Conservation (phyloP, 2,113 vertebrate genomes). For the Elephantulus edwardii region DNA sequence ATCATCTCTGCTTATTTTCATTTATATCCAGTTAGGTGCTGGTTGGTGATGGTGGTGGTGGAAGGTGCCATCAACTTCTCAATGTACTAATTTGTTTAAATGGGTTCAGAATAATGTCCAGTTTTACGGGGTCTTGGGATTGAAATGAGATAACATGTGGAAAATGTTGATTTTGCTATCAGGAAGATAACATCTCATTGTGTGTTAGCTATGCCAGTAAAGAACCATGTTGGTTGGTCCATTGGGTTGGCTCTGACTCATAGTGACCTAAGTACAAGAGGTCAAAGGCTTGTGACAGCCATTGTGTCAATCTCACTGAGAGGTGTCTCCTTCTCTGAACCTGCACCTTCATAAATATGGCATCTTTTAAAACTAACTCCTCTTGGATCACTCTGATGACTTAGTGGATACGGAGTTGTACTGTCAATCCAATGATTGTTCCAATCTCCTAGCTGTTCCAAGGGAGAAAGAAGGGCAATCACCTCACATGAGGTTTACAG, state of each 20-base stretch:
- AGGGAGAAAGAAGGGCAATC: too few species aligned
- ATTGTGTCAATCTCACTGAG: not conserved
- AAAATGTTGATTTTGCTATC: not conserved
- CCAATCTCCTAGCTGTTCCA: too few species aligned
- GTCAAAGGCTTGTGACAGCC: not conserved
- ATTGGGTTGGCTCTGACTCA: not conserved
- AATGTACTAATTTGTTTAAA: not conserved
- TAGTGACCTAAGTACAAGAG: not conserved
- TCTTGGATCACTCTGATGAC: too few species aligned
- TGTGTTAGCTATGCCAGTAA: not conserved
- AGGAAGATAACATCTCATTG: not conserved
- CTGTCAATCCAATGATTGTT: too few species aligned
- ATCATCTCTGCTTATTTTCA: not conserved
- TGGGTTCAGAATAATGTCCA: not conserved
- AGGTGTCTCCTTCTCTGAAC: not conserved
- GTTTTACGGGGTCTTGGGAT: not conserved
- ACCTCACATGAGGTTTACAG: too few species aligned
- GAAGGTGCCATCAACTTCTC: not conserved
- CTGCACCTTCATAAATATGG: not conserved
- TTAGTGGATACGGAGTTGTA: too few species aligned
- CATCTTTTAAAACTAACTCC: too few species aligned
- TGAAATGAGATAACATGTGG: not conserved
- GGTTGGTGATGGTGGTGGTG: not conserved
- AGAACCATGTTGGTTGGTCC: not conserved
- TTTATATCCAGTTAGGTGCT: slow-evolving; percentile 23